These are phyloP conservation scores for Tiphia femorata DNA, from an alignment of 2,888 invertebrate genomes.

Conservation along the genomic window DNA sequence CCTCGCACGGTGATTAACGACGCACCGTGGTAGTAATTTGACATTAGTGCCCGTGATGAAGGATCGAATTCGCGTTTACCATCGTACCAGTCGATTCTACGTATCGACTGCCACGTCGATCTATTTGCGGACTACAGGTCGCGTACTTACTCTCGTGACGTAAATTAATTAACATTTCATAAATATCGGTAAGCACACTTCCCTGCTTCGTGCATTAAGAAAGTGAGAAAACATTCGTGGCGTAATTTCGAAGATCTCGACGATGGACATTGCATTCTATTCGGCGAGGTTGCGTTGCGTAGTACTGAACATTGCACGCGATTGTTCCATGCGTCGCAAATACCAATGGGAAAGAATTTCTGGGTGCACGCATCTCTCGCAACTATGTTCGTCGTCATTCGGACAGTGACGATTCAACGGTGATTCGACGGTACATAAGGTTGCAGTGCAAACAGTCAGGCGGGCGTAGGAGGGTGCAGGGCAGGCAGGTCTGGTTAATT, in stretches of 20 bases:
- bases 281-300: not conserved
- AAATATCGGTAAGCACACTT: slow-evolving; percentile 15
- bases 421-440: slow-evolving; percentile 60
- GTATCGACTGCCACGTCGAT: slow-evolving; percentile 25
- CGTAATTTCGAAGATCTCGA: no score
- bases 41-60: slow-evolving; percentile 49
- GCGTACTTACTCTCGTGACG: slow-evolving; percentile 8
- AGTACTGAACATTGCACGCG: no score
- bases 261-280: no score
- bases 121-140: slow-evolving; percentile 9
- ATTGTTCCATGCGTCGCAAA: no score
- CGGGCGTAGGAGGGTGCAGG: slow-evolving; percentile 33
- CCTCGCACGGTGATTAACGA: slow-evolving; percentile 56
- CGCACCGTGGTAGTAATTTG: slow-evolving; percentile 52
- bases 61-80: slow-evolving; percentile 47
- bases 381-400: slow-evolving; percentile 32
- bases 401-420: slow-evolving; percentile 50
- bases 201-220: no score
- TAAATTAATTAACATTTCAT: slow-evolving; percentile 22
- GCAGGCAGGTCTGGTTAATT: slow-evolving; percentile 55
- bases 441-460: slow-evolving; percentile 58
- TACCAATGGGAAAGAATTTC: no score
- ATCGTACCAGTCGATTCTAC: slow-evolving; percentile 35
- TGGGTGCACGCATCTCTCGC: not conserved
- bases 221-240: no score